These are phyloP conservation scores for Meriones unguiculatus DNA, from an alignment of 2,113 vertebrate genomes.

Conservation along the genomic window DNA sequence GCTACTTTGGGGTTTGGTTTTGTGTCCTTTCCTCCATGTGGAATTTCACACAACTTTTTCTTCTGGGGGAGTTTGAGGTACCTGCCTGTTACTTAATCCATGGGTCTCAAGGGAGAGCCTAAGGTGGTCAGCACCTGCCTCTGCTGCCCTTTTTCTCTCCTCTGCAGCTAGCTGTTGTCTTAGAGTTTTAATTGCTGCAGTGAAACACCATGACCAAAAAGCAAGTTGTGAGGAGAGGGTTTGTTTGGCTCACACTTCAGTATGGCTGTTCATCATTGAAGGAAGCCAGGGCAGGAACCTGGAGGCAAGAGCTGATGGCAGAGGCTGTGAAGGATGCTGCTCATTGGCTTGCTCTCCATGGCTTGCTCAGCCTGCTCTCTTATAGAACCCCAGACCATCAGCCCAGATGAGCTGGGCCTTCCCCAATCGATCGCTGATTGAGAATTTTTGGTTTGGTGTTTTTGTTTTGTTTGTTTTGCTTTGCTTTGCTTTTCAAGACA, in stretches of 20 bases:
- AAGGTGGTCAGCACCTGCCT: fast-evolving
- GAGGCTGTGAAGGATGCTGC: background rate
- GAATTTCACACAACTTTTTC: background rate
- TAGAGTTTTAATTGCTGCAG: background rate
- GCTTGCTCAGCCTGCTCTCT: background rate
- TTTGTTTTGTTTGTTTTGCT: background rate
- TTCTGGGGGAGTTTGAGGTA: fast-evolving
- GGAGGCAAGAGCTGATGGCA: background rate
- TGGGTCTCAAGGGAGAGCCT: fast-evolving
- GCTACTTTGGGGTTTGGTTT: fast-evolving
- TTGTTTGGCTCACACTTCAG: background rate
- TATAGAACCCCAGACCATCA: background rate
- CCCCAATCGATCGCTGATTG: background rate
- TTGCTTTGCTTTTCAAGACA: background rate
- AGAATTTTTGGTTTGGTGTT: no score
- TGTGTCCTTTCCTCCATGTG: background rate
- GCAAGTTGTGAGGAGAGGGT: background rate
- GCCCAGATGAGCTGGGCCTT: background rate
- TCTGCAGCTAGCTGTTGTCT: background rate
- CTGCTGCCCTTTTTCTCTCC: fast-evolving
- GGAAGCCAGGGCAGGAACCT: background rate
- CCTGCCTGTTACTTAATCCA: background rate
- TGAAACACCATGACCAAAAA: background rate
- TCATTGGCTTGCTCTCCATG: background rate
- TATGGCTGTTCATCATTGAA: background rate